These are phyloP conservation scores for Ganaspis sp. DNA, from an alignment of 1,140 invertebrate genomes.

Conservation along the genomic window DNA sequence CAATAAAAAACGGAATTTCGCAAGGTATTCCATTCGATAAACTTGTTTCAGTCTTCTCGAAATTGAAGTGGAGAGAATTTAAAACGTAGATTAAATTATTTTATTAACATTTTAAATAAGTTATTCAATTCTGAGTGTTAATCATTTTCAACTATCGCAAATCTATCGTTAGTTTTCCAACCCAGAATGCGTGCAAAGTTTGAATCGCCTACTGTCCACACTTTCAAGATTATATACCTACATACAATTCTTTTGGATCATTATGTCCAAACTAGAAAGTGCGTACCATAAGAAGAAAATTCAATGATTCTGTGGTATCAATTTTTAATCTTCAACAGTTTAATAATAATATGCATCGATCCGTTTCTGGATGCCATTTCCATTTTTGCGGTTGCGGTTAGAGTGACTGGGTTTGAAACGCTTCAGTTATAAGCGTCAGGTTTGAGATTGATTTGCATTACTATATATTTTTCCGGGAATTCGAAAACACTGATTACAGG, in stretches of 20 bases:
- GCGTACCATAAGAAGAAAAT: background rate
- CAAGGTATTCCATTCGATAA: no score
- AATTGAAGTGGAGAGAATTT: no score
- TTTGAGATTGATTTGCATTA: slow-evolving; percentile 4
- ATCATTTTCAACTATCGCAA: no score
- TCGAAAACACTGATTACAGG: background rate
- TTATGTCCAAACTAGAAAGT: background rate
- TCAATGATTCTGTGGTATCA: background rate
- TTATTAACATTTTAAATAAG: no score
- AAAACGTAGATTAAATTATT: no score
- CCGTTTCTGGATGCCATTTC: slow-evolving; percentile 19
- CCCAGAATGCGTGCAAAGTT: no score
- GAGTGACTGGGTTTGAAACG: background rate
- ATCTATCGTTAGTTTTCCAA: no score
- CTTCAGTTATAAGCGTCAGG: background rate
- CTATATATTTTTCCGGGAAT: background rate
- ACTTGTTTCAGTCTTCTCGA: no score
- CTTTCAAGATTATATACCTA: no score
- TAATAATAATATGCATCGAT: slow-evolving; percentile 6
- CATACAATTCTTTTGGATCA: background rate
- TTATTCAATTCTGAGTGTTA: no score
- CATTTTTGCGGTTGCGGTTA: background rate
- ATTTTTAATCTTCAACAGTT: background rate
- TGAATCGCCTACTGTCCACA: no score
- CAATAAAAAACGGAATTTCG: no score